A percentile compares a stretch with the other conserved stretches of the same genome.
phyloP scores from a whole-genome alignment of 2,113 vertebrate genomes.

The Synchiropus splendidus region DNA sequence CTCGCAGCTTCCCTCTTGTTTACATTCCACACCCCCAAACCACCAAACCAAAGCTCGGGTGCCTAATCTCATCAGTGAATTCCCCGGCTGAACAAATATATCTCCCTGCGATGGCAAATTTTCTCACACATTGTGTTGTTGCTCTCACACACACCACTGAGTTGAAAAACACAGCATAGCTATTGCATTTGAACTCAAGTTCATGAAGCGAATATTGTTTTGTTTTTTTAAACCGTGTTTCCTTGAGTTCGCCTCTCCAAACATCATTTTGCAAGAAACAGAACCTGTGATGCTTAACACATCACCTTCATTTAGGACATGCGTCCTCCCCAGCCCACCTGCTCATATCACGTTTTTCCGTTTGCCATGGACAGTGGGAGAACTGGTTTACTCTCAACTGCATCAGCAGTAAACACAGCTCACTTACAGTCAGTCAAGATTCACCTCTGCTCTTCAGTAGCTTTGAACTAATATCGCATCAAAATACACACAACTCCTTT shows the following conservation, averaged over 20 bases:
- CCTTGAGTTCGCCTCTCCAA: conserved; percentile 1
- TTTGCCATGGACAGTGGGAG: too few species aligned
- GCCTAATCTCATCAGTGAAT: conserved; percentile 51
- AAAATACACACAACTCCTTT: too few species aligned
- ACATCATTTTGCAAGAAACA: too few species aligned
- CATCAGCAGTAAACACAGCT: too few species aligned
- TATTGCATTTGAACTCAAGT: not conserved
- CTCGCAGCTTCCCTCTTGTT: conserved; percentile 32
- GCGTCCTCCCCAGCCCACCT: too few species aligned
- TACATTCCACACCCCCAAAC: conserved; percentile 39
- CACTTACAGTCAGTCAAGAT: too few species aligned
- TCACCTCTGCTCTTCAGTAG: too few species aligned
- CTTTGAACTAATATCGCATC: too few species aligned
- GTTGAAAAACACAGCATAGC: not conserved
- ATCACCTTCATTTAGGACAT: too few species aligned
- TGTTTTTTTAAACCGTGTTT: not conserved
- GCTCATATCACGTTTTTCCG: too few species aligned
- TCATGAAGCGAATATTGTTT: not conserved
- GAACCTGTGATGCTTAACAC: too few species aligned
- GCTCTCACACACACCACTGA: not conserved
- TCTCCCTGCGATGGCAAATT: conserved; percentile 27
- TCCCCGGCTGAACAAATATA: conserved; percentile 51
- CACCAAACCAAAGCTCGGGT: conserved; percentile 25
- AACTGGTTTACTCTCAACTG: too few species aligned
- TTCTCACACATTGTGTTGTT: conserved; percentile 27